Evolutionary conservation across 2,888 invertebrate species (phyloP).

Genomic region (Mythimna loreyi): DNA sequence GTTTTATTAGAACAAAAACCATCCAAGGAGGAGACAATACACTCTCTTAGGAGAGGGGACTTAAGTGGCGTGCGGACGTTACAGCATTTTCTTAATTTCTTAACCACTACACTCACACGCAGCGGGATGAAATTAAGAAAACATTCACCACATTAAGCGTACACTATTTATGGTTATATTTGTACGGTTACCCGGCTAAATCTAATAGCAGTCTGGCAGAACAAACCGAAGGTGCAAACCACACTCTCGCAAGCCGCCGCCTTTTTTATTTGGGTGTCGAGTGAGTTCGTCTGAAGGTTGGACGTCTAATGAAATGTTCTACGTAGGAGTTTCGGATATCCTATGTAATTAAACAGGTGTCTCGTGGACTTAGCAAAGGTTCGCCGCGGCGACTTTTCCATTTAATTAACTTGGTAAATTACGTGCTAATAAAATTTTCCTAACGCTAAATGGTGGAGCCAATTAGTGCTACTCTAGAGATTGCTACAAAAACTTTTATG

Average conservation of each 20-base stretch:
- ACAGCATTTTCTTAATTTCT: constrained; percentile 90
- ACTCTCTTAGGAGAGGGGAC: constrained; percentile 76
- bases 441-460: constrained; percentile 35
- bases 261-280: constrained; percentile 68
- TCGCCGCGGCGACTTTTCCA: constrained; percentile 50
- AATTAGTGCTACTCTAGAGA: constrained; percentile 29
- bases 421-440: constrained; percentile 51
- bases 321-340: constrained; percentile 67
- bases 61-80: constrained; percentile 86
- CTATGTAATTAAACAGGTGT: constrained; percentile 74
- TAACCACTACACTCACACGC: constrained; percentile 85
- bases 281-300: constrained; percentile 66
- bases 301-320: constrained; percentile 71
- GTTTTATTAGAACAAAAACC: constrained; percentile 87
- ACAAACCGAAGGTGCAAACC: constrained; percentile 57
- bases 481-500: constrained; percentile 21
- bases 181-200: constrained; percentile 69
- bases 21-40: constrained; percentile 87
- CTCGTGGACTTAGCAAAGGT: constrained; percentile 60
- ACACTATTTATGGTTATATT: constrained; percentile 78
- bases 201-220: constrained; percentile 65
- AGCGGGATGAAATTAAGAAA: constrained; percentile 90
- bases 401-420: constrained; percentile 64
- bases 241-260: constrained; percentile 55
- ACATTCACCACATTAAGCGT: constrained; percentile 86